phyloP scores from a whole-genome alignment of 2,113 vertebrate genomes.

The Edolisoma coerulescens region DNA sequence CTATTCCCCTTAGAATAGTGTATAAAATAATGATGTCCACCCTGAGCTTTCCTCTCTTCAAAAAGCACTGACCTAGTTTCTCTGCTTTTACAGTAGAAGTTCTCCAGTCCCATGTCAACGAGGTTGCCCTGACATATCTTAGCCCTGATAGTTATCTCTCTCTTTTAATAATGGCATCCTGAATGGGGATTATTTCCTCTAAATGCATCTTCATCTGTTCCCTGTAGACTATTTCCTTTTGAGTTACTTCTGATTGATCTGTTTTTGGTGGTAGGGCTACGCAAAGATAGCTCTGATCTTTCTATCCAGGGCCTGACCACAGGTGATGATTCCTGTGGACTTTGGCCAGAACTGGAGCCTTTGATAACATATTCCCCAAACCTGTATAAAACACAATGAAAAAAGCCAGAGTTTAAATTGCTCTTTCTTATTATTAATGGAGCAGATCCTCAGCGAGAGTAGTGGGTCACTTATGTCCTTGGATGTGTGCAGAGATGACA shows the following conservation, averaged over 20 bases:
- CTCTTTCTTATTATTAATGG: conserved; percentile 49
- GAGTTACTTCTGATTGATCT: conserved; percentile 54
- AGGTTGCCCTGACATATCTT: conserved; percentile 59
- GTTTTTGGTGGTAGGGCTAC: conserved; percentile 28
- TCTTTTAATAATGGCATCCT: conserved; percentile 60
- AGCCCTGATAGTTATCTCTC: conserved; percentile 43
- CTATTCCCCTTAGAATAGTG: conserved; percentile 43
- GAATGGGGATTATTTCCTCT: conserved; percentile 60
- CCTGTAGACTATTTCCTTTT: conserved; percentile 52
- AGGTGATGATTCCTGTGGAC: conserved; percentile 56
- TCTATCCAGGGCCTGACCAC: conserved; percentile 53
- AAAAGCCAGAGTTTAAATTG: conserved; percentile 34
- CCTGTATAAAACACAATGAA: conserved; percentile 35
- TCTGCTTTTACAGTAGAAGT: conserved; percentile 52
- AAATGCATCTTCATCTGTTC: conserved; percentile 50
- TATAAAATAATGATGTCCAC: conserved; percentile 68
- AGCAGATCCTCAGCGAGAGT: conserved; percentile 9
- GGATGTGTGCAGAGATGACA: conserved; percentile 29
- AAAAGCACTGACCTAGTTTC: conserved; percentile 68
- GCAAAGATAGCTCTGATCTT: conserved; percentile 53
- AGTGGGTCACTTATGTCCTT: conserved; percentile 33
- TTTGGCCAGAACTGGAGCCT: conserved; percentile 48
- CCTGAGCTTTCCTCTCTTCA: conserved; percentile 59
- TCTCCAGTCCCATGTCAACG: conserved; percentile 60
- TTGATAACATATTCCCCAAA: conserved; percentile 46